Base-by-base conservation (phyloP, 2,113 vertebrate genomes). In the Willisornis vidua region DNA sequence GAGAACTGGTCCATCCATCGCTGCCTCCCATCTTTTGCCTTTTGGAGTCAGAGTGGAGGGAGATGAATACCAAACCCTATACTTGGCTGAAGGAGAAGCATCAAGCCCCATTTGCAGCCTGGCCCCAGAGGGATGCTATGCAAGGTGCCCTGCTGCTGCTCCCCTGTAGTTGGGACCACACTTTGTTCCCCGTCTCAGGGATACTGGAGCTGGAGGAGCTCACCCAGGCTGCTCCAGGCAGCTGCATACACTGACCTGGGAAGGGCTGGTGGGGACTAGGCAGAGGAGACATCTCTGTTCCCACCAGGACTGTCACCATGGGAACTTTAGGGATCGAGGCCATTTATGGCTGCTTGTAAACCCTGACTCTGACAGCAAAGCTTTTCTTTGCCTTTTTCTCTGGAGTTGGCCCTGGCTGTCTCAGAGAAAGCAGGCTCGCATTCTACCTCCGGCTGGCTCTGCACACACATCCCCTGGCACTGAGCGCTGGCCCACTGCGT, bases 381-480 rank as follows among this genome's bases (percentile, higher is more conserved):
- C 79, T 88, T 97, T 97, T 96, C 94, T 97, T 97, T 0, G 51
- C 33, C 51, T 97, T 72, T 94, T 95, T 86, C 90, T 94, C 90
- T 77, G 82, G 78, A 75, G 71, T 95, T 62, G 85, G 85, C 82
- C 87, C 78, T 82, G 93, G 26, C 86, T 93, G 82, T 86, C 88
- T 80, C 72, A 26, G 83, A 84, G 89, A 88, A 94, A 95, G 92
- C 83, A 90, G 81, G 65, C 90, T 95, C 16, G 0, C 76, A 43
- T 89, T 87, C 94, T 82, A 59, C 90, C 90, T 94, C 92, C 51
- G 83, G 76, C 95, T 96, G 95, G 95, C 94, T 96, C 94, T 85
- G 79, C 79, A 51, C 90, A 94, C 92, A 96, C 83, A 86, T 88
- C 88, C 87, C 92, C 94, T 97, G 95, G 95, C 95, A 94, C 59